Evolutionary conservation across 2,113 vertebrate species (phyloP), one percentile per base, ranked within the genome.

Genomic region (Austrofundulus limnaeus): DNA sequence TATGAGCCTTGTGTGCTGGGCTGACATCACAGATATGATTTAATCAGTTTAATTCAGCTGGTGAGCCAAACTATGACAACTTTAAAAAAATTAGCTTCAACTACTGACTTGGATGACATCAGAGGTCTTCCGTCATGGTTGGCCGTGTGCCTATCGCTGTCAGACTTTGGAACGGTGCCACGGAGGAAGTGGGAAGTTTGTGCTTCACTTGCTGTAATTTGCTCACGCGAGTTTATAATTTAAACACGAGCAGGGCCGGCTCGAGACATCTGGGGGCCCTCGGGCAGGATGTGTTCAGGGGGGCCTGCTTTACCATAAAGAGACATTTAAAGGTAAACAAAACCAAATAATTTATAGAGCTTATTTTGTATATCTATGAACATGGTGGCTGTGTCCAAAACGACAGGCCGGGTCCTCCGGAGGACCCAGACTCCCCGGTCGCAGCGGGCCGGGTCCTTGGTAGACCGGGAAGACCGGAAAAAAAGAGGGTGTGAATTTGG

Each of bases 61-160:
- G 46, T 13, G 25, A 28, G 25, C 3, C 25, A 28, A 28, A 28
- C 25, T 23, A 54, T 3, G 16, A 58, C 14, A 37, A 31, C 10
- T 24, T 25, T 8, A 43, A 4, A 8, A 20, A 7, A 34, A 20
- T 21, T 56, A n/a, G n/a, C n/a, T n/a, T 54, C 51, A 76, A 52
- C 75, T 72, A n/a, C n/a, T n/a, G n/a, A n/a, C 70, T 69, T 28
- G 25, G 6, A 48, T 87, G 86, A 88, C 78, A 77, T 84, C 72
- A 86, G 71, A 77, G 57, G 43, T 16, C 60, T 89, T 69, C 68
- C 54, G 80, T 91, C 88, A 92, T 82, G 16, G 16, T 63, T 92
- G 86, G 86, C 88, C 34, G 3, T 0, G 11, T 37, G 83, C 88
- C 88, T 92, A 92, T 91, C 87, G 34, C 58, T 78, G 74, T 80